Evolutionary conservation across 2,797 vertebrate species (phyloP), one percentile per base, ranked within the genome.

Genomic region (Selene dorsalis): DNA sequence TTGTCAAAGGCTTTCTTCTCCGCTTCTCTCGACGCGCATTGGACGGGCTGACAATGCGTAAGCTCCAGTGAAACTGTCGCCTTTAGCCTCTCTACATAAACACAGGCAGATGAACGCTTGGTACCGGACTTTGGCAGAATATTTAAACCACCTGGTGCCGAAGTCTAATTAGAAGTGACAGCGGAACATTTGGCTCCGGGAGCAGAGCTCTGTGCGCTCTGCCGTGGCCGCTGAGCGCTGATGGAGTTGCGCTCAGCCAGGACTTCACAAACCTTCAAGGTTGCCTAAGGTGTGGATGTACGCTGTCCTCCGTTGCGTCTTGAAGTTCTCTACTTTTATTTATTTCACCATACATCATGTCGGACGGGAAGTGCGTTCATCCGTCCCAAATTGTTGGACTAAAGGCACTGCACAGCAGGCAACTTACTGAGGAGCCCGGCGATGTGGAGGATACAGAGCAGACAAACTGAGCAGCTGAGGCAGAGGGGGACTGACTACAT

Each of bases 171-270:
- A 67, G 50, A 75, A 60, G 67, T 64, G 76, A 48, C 67, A 35
- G 78, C 62, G 24, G 50, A 30, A 26, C 22, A 16, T 62, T 71
- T 35, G 69, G 52, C 47, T 75, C 28, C 22, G 38, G 30, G 28
- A 53, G n/a, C 69, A 32, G 63, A 58, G 60, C 63, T 14, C 26
- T 16, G 60, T n/a, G 80, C 80, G 85, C 84, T 28, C 73, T 56
- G 69, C 69, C 8, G 79, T 26, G 38, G 68, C 69, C 70, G 75
- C 75, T 20, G 57, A 18, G 14, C 16, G 79, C 80, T 75, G 78
- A 83, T 56, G 84, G 87, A 92, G 89, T 90, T 87, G 65, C 75
- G 58, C 80, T 73, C 82, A n/a, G 84, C 61, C 73, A n/a, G 83
- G 87, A 89, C 83, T 82, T 74, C 16, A 28, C 13, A 30, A 8